Conservation (phyloP, 2,797 vertebrate genomes). For the Pangasius larnaudii region DNA sequence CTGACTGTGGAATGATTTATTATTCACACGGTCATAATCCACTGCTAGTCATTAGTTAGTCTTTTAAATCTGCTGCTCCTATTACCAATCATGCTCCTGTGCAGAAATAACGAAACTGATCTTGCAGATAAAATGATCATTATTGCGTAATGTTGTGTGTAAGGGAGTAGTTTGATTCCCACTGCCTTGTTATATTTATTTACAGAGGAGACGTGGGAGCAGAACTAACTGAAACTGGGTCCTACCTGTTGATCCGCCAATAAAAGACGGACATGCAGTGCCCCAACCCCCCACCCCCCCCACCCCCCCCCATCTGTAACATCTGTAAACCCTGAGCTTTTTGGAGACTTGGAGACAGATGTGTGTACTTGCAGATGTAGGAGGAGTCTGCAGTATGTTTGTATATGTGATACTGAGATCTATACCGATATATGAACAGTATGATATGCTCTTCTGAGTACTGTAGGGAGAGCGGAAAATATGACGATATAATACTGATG, state of each 20-base stretch:
- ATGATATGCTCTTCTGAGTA: neutral
- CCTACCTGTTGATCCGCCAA: neutral
- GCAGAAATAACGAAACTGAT: neutral
- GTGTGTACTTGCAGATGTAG: neutral
- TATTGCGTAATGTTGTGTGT: neutral
- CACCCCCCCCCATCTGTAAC: too few relatives aligned
- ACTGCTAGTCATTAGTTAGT: neutral
- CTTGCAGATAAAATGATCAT: neutral
- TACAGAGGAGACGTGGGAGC: neutral
- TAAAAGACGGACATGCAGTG: neutral
- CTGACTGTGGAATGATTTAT: constrained; percentile 5
- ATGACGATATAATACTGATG: neutral
- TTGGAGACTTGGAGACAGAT: neutral
- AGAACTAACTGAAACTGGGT: neutral
- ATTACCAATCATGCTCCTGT: neutral
- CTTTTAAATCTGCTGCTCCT: neutral
- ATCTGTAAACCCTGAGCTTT: neutral
- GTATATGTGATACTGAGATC: neutral
- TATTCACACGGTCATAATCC: neutral
- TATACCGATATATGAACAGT: neutral
- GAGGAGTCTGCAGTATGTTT: neutral
- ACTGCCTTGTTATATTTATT: neutral
- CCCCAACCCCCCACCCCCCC: too few relatives aligned
- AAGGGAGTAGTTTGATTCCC: neutral
- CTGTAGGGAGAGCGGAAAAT: neutral